These are phyloP conservation scores for Ageneiosus marmoratus DNA, from an alignment of 2,113 vertebrate species.

Conservation along the genomic window DNA sequence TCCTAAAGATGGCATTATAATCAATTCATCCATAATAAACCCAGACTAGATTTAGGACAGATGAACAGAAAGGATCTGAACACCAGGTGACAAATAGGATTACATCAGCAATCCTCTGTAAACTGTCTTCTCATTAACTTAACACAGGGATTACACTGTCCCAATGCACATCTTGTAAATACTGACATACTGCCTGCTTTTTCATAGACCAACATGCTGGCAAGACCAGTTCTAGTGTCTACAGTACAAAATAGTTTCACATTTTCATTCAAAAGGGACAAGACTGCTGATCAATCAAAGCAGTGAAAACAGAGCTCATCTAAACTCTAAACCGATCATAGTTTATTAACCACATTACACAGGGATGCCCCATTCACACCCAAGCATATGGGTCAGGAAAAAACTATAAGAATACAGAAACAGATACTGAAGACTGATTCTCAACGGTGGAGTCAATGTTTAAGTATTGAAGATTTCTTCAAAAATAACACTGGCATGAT, in stretches of 20 bases:
- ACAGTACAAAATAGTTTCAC: background rate
- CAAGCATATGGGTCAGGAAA: too few species aligned
- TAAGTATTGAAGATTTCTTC: too few species aligned
- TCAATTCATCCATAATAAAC: slow-evolving; percentile 75
- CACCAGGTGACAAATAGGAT: slow-evolving; percentile 64
- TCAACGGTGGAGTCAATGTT: too few species aligned
- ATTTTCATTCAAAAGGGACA: background rate
- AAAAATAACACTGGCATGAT: background rate
- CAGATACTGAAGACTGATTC: background rate
- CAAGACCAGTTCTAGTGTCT: background rate
- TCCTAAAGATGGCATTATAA: slow-evolving; percentile 70
- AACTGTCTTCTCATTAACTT: slow-evolving; percentile 58
- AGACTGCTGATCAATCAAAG: background rate
- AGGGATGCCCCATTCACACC: background rate
- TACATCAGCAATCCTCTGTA: slow-evolving; percentile 65
- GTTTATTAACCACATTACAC: background rate
- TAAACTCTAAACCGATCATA: background rate
- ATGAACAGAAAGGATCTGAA: slow-evolving; percentile 66
- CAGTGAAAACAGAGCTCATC: background rate
- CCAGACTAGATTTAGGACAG: slow-evolving; percentile 66
- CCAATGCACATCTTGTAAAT: slow-evolving; percentile 58
- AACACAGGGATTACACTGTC: slow-evolving; percentile 65
- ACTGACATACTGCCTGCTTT: slow-evolving; percentile 56
- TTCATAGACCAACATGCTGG: slow-evolving; percentile 50
- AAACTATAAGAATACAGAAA: background rate